Evolutionary conservation across 1,140 invertebrate species (phyloP).

Genomic region (Coptotermes formosanus): DNA sequence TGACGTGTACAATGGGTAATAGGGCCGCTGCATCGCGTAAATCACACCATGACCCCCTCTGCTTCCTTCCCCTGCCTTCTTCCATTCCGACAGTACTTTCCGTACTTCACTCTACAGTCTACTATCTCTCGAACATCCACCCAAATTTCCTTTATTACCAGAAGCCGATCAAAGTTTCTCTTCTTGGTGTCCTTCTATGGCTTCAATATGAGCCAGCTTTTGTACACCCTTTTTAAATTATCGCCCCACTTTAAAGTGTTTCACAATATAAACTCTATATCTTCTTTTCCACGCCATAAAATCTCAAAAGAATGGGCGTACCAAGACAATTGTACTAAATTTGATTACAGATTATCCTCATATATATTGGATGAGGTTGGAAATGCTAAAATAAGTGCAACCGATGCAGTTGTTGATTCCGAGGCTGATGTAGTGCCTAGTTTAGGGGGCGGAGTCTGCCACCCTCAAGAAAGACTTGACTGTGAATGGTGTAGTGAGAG

Average conservation of each 20-base stretch:
- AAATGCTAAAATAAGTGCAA: conserved; percentile 40
- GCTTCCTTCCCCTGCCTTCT: not conserved
- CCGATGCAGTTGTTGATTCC: conserved; percentile 37
- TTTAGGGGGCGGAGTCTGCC: not conserved
- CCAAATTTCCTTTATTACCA: conserved; percentile 41
- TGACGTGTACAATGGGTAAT: not conserved
- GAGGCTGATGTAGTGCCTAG: conserved; percentile 18
- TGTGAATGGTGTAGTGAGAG: not conserved
- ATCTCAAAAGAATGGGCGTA: conserved; percentile 41
- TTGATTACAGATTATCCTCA: conserved; percentile 45
- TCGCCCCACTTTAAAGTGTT: conserved; percentile 42
- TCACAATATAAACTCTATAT: conserved; percentile 45
- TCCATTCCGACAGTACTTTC: not conserved
- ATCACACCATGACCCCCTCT: conserved; percentile 16
- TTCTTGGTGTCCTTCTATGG: conserved; percentile 13
- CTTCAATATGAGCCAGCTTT: conserved; percentile 12
- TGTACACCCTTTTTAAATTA: conserved; percentile 43
- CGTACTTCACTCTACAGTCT: not conserved
- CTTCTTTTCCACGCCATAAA: conserved; percentile 46
- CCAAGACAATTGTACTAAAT: conserved; percentile 45
- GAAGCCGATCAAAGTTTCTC: conserved; percentile 43
- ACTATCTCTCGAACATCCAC: conserved; percentile 34
- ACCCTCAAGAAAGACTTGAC: not conserved
- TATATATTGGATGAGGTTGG: conserved; percentile 42
- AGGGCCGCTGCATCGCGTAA: not conserved